A percentile compares a stretch with the other conserved stretches of the same genome.
These are phyloP conservation scores for Mechanitis mazaeus DNA, from an alignment of 2,888 invertebrate species.

Conservation along the genomic window DNA sequence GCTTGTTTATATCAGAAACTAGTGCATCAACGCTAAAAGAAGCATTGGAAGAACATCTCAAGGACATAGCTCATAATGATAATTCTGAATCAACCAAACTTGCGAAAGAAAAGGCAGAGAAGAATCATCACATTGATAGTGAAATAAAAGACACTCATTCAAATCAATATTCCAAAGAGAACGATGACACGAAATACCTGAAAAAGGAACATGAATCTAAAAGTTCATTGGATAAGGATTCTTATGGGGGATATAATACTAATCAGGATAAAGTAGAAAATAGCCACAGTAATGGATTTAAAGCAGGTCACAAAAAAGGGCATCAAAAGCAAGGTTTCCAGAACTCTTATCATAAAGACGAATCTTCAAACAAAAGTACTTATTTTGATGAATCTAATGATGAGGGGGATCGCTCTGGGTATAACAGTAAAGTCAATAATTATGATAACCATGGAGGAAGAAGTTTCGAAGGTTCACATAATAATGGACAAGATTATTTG, in stretches of 20 bases:
- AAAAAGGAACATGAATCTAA: constrained; percentile 69
- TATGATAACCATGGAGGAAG: constrained; percentile 63
- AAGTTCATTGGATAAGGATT: constrained; percentile 61
- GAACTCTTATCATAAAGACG: constrained; percentile 83
- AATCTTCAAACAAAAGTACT: constrained; percentile 81
- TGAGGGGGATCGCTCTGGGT: constrained; percentile 66
- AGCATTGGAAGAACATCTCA: constrained; percentile 67
- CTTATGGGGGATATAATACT: constrained; percentile 61
- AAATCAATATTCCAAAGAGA: constrained; percentile 65
- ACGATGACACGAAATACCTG: constrained; percentile 65
- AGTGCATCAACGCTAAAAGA: constrained; percentile 61
- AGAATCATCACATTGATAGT: constrained; percentile 63
- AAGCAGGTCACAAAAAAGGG: constrained; percentile 79
- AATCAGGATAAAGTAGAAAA: constrained; percentile 68
- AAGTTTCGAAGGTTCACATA: constrained; percentile 62
- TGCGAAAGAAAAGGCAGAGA: constrained; percentile 67
- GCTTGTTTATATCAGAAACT: constrained; percentile 45
- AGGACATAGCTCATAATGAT: constrained; percentile 63
- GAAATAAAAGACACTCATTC: constrained; percentile 62
- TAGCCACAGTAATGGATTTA: constrained; percentile 57
- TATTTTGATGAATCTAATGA: constrained; percentile 80
- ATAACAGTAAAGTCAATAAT: constrained; percentile 59
- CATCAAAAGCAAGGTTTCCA: constrained; percentile 82
- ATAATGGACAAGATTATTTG: constrained; percentile 60
- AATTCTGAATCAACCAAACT: constrained; percentile 60